These are phyloP conservation scores for Planococcus citri DNA, from an alignment of 1,140 invertebrate genomes.

Conservation along the genomic window DNA sequence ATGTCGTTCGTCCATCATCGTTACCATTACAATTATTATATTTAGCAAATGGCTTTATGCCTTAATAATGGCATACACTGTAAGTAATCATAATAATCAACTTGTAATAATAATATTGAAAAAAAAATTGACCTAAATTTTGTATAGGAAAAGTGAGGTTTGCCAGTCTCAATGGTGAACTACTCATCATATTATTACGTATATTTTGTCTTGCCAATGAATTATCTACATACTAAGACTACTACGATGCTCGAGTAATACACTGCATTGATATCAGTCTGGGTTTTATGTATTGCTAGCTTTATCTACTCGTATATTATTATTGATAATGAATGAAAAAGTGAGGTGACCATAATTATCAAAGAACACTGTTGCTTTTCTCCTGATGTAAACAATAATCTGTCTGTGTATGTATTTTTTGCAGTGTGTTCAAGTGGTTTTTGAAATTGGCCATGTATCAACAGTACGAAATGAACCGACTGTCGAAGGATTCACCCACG, in stretches of 20 bases:
- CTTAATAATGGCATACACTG: constrained; percentile 9
- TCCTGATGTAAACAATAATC: neutral
- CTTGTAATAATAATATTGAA: too few relatives aligned
- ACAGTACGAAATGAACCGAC: constrained; percentile 61
- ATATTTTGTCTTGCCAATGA: too few relatives aligned
- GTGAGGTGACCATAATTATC: neutral
- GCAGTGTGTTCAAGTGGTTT: constrained; percentile 57
- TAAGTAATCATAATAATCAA: neutral
- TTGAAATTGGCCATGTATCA: constrained; percentile 86
- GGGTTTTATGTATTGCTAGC: neutral
- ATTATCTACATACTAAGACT: too few relatives aligned
- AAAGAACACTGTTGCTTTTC: neutral
- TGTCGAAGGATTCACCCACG: constrained; percentile 84
- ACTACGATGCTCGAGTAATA: too few relatives aligned
- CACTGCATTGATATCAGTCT: too few relatives aligned
- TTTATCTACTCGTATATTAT: too few relatives aligned
- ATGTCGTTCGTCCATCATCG: neutral
- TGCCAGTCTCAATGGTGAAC: too few relatives aligned
- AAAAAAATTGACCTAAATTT: constrained; percentile 11
- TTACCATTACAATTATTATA: neutral
- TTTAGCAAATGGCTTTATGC: constrained; percentile 15
- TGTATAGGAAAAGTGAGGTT: neutral
- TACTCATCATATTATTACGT: too few relatives aligned
- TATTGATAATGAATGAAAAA: neutral
- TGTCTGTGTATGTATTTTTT: constrained; percentile 11